Evolutionary conservation across 2,797 vertebrate species (phyloP), one percentile per base, ranked within the genome.

Genomic region (Chelon labrosus): DNA sequence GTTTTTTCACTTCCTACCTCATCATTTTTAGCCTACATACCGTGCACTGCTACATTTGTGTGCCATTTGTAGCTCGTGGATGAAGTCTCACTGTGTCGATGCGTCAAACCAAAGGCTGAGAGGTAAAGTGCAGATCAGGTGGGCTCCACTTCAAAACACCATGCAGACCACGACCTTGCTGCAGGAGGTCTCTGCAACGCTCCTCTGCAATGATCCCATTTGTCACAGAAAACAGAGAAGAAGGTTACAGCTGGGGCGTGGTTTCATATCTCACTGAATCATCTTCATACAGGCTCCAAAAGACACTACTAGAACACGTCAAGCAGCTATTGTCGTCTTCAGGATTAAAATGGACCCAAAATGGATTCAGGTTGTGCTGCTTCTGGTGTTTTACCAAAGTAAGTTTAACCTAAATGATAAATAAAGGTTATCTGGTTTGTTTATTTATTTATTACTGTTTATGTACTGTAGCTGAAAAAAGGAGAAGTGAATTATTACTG

Each of bases 321-420:
- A 25, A 6, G 58, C 55, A 70, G 60, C 63, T 60, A 42, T 72
- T 71, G 20, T 16, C 16, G 5, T 61, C 70, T 49, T 59, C 2
- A 13, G 67, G 49, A 59, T 63, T 39, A 84, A 88, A 88, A 95
- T 94, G 94, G 73, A 67, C 64, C 80, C 65, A 63, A 87, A 80
- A 19, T 81, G 65, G 80, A 80, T 79, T 22, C 53, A 25, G 54
- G 41, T 91, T 57, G 75, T 90, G 77, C n/a, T 83, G 72, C 66
- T 92, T 70, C 70, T 93, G 50, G 53, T 87, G 31, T 62, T 90
- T 25, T 80, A 31, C 70, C 79, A 73, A n/a, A 64, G 94, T 95
- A 89, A 90, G 90, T 86, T 31, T 1, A 54, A 55, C 8, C 7
- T 37, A 5, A 51, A 27, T 49, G 25, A 14, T 53, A 5, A 31